A percentile compares a stretch with the other conserved stretches of the same genome.
Conservation (phyloP, 2,888 invertebrate genomes). For the Hylaea fasciaria region DNA sequence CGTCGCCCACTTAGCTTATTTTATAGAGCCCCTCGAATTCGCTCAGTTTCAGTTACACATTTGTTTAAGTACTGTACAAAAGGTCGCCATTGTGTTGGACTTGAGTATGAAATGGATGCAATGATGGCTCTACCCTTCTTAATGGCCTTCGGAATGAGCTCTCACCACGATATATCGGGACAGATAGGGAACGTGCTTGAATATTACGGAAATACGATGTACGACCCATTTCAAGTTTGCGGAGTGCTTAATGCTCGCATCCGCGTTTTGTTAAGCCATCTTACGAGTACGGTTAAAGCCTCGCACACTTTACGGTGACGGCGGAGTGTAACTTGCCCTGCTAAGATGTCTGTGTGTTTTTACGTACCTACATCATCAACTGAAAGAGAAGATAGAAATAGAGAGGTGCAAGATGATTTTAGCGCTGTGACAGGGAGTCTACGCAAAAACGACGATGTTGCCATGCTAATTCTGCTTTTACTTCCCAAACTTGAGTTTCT, state of each 20-base stretch:
- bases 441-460: too few relatives aligned
- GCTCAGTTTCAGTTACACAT: constrained; percentile 26
- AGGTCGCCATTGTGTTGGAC: constrained; percentile 54
- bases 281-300: not conserved
- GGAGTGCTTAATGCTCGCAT: constrained; percentile 1
- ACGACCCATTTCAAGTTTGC: constrained; percentile 19
- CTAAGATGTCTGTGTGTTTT: too few relatives aligned
- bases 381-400: too few relatives aligned
- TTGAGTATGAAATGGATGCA: constrained; percentile 58
- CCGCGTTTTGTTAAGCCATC: constrained; percentile 1
- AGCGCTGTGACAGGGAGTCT: too few relatives aligned
- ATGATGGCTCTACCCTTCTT: constrained; percentile 59
- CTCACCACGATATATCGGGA: constrained; percentile 54
- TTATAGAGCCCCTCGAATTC: constrained; percentile 20
- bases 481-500: too few relatives aligned
- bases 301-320: not conserved
- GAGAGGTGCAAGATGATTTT: too few relatives aligned
- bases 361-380: too few relatives aligned
- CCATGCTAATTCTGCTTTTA: too few relatives aligned
- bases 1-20: constrained; percentile 31
- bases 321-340: too few relatives aligned
- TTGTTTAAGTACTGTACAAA: constrained; percentile 48
- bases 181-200: constrained; percentile 37
- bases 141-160: constrained; percentile 62
- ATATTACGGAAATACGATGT: constrained; percentile 35